Evolutionary conservation across 2,113 vertebrate species (phyloP).

Genomic region (Rhinolophus sinicus): DNA sequence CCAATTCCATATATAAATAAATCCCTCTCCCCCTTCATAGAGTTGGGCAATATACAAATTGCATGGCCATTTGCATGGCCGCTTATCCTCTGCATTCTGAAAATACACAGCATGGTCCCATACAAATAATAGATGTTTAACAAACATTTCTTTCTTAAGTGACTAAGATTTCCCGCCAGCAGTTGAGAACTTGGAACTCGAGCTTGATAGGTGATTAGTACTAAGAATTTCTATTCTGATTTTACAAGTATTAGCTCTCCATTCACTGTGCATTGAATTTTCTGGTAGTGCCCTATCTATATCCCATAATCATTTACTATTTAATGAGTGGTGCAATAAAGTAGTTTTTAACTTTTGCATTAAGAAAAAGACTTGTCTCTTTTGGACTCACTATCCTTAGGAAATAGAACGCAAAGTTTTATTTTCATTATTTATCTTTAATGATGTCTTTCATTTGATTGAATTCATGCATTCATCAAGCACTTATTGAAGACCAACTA

Average conservation of each 20-base stretch:
- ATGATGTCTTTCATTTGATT: neutral
- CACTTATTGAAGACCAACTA: neutral
- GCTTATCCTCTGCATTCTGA: neutral
- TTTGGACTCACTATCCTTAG: neutral
- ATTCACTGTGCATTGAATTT: neutral
- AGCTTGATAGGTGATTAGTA: neutral
- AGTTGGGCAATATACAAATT: neutral
- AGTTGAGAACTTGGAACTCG: neutral
- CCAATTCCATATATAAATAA: neutral
- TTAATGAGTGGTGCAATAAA: neutral
- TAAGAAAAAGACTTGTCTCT: neutral
- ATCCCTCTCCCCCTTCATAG: neutral
- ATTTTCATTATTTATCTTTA: constrained; percentile 11
- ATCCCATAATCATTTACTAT: neutral
- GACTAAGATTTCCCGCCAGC: neutral
- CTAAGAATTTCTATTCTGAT: neutral
- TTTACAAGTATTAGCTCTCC: neutral
- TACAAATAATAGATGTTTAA: neutral
- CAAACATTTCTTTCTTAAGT: neutral
- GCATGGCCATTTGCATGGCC: neutral
- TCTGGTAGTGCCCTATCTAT: neutral
- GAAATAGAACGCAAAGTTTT: neutral
- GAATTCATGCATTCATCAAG: neutral
- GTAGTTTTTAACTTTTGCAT: neutral
- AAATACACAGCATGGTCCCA: neutral